Percentiles rank a stretch among this genome's conserved stretches.
Evolutionary conservation across 2,888 invertebrate genomes (phyloP).

Genomic region (Troilus luridus): DNA sequence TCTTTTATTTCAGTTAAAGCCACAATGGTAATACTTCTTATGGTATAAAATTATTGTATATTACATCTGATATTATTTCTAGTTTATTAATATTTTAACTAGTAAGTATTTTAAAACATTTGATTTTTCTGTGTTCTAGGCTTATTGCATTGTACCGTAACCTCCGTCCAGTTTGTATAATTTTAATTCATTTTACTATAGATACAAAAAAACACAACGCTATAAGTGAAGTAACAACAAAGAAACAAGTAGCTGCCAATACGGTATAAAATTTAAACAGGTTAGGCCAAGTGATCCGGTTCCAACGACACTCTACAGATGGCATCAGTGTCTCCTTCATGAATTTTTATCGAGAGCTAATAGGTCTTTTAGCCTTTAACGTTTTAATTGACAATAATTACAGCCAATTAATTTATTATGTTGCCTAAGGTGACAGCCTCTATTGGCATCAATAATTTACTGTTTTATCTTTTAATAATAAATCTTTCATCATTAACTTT

Average conservation of each 20-base stretch:
- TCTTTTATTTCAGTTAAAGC: no score
- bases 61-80: no score
- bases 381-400: conserved; percentile 32
- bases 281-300: conserved; percentile 35
- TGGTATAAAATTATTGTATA: no score
- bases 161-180: no score
- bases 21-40: no score
- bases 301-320: conserved; percentile 19
- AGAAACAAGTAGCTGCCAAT: not conserved
- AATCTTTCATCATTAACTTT: not conserved
- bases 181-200: no score
- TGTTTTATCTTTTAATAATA: not conserved
- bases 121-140: no score
- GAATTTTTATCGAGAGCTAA: conserved; percentile 31
- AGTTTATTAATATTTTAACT: no score
- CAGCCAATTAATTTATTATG: conserved; percentile 1
- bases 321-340: conserved; percentile 34
- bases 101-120: no score
- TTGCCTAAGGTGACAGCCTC: not conserved
- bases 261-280: not conserved
- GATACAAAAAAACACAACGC: not conserved
- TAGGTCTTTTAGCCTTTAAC: conserved; percentile 26
- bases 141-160: no score
- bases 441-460: conserved; percentile 20
- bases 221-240: not conserved